phyloP scores from a whole-genome alignment of 2,888 invertebrate genomes.

The Cacoxenus indagator region DNA sequence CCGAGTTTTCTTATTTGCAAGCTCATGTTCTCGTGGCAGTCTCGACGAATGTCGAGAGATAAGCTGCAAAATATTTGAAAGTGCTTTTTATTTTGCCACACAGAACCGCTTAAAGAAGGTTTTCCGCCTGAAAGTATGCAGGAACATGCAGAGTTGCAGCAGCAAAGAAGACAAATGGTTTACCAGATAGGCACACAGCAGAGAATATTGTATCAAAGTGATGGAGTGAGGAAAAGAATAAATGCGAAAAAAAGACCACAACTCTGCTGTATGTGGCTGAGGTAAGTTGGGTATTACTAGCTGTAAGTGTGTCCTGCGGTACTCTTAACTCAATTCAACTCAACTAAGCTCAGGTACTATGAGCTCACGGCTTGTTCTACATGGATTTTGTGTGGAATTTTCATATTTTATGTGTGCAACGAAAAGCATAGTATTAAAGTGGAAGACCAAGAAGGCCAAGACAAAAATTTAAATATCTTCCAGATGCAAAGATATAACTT shows the following conservation, averaged over 20 bases:
- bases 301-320: constrained; percentile 12
- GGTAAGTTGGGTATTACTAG: constrained; percentile 8
- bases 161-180: background rate
- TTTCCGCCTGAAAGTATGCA: constrained; percentile 35
- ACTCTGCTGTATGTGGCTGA: background rate
- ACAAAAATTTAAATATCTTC: background rate
- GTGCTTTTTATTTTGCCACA: constrained; percentile 43
- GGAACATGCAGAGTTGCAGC: background rate
- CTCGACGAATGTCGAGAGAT: constrained; percentile 55
- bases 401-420: constrained; percentile 51
- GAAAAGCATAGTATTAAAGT: background rate
- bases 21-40: background rate
- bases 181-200: background rate
- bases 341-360: constrained; percentile 20
- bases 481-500: too few relatives aligned
- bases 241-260: background rate
- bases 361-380: constrained; percentile 2
- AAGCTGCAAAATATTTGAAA: constrained; percentile 63
- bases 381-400: constrained; percentile 49
- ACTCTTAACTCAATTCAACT: constrained; percentile 50
- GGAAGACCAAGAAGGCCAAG: background rate
- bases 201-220: background rate
- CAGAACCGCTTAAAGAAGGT: too few relatives aligned
- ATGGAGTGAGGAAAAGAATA: too few relatives aligned
- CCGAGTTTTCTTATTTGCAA: constrained; percentile 48